Base-by-base conservation (phyloP, 2,797 vertebrate species). In the Chaenodraco wilsoni region DNA sequence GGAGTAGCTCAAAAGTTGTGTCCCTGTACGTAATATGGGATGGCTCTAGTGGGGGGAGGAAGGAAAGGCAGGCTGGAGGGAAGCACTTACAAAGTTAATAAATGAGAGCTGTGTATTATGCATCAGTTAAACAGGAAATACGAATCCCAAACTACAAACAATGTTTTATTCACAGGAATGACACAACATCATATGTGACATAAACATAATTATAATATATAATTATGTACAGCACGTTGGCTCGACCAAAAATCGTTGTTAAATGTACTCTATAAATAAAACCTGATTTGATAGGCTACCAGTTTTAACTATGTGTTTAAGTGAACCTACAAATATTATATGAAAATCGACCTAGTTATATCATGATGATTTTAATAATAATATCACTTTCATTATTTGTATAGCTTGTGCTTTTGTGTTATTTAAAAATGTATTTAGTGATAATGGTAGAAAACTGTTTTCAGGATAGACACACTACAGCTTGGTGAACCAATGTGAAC, bases 1-100 rank as follows among this genome's bases (percentile, higher is more conserved):
- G 69, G 76, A 60, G 83, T 73, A 69, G 69, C 71, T 65, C 41
- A 70, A 88, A 88, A 91, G 85, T 91, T 91, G 80, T 79, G 55
- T 48, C 74, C 58, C 66, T 27, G 73, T 43, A 55, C 69, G 64
- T 13, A 54, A 72, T 52, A 27, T 8, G 23, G 10, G 56, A 60
- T 55, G 21, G 33, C 45, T 16, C 3, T 7, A n/a, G 56, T 23
- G 27, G 15, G 54, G 31, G 31, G 65, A 33, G 46, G 23, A 19
- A 33, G 19, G 19, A 51, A 40, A 37, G 41, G 45, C 71, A 52
- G 44, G 43, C 13, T 5, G 50, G 19, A 33, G 17, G 9, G 45
- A 1, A 45, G 13, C 43, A 54, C 66, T 66, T 65, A 33, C 63
- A 80, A 86, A 84, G 76, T 87, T 87, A 14, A 62, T 21, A n/a